These are phyloP conservation scores for Hesperophylax magnus DNA, from an alignment of 1,140 invertebrate genomes.

Conservation along the genomic window DNA sequence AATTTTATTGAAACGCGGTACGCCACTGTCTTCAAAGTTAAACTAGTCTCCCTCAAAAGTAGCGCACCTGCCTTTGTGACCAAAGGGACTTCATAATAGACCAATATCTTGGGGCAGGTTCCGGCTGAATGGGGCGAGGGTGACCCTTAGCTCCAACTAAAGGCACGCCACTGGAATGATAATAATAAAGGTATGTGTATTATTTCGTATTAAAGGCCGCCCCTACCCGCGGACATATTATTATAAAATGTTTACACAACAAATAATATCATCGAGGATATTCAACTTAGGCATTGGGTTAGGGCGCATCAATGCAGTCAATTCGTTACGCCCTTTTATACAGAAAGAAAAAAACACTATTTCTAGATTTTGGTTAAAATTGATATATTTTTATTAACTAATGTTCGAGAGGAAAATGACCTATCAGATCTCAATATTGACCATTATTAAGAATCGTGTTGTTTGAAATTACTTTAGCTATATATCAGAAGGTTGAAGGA, in stretches of 20 bases:
- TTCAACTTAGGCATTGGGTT: constrained; percentile 6
- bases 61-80: constrained; percentile 54
- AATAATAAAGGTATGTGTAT: constrained; percentile 17
- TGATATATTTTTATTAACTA: not conserved
- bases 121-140: constrained; percentile 11
- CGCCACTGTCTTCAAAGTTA: constrained; percentile 31
- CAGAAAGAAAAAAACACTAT: not conserved
- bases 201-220: constrained; percentile 39
- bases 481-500: too few relatives aligned
- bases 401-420: not conserved
- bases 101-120: constrained; percentile 54
- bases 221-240: constrained; percentile 39
- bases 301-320: not conserved
- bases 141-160: not conserved
- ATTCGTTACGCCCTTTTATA: constrained; percentile 20
- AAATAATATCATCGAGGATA: constrained; percentile 47
- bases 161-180: constrained; percentile 1
- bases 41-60: constrained; percentile 24
- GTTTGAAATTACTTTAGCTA: too few relatives aligned
- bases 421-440: too few relatives aligned
- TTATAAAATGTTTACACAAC: constrained; percentile 54
- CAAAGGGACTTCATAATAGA: constrained; percentile 58
- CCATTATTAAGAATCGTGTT: too few relatives aligned
- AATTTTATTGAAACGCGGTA: not conserved
- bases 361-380: not conserved